Evolutionary conservation across 2,113 vertebrate species (phyloP), one percentile per base, ranked within the genome.

Genomic region (Barnardius zonarius): DNA sequence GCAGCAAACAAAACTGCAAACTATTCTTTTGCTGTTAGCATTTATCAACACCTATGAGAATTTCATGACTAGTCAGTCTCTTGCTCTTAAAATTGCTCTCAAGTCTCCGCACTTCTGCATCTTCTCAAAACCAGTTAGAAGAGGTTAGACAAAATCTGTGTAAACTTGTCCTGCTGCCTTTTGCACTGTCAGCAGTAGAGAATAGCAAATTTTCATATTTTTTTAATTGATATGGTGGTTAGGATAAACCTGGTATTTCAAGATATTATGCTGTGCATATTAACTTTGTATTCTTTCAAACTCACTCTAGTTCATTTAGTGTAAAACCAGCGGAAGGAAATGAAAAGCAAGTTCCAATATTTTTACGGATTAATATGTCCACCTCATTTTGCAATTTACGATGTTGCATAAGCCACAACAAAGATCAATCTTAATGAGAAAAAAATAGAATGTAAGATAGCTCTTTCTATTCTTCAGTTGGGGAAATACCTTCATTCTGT

Each of bases 191-290:
- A 68, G 19, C 39, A 67, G 22, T 5, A 70, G 24, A 31, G 6
- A 70, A 39, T 1, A 25, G 4, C 6, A 57, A 68, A 7, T 28
- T 63, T 48, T 5, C 4, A 6, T 10, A 0, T 0, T 8, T 44
- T 86, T 83, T 73, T 30, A 81, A 78, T 41, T 37, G 11, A 23
- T 55, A 11, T 5, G 2, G 9, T 63, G 22, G 23, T 6, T 1
- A 7, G 15, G 16, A 37, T 10, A 10, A 23, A 24, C 8, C 15
- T 73, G 18, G 4, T 54, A 87, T 25, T 90, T 77, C 16, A 20
- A 68, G 63, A 17, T 41, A 33, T 39, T 28, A 43, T 17, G 48
- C n/a, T 19, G 41, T 11, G 25, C 9, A 13, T 68, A 22, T 41
- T 61, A 17, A 39, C 5, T 44, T 52, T 8, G 12, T 7, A 35